phyloP scores from a whole-genome alignment of 2,113 vertebrate genomes.

The Urocitellus parryii region DNA sequence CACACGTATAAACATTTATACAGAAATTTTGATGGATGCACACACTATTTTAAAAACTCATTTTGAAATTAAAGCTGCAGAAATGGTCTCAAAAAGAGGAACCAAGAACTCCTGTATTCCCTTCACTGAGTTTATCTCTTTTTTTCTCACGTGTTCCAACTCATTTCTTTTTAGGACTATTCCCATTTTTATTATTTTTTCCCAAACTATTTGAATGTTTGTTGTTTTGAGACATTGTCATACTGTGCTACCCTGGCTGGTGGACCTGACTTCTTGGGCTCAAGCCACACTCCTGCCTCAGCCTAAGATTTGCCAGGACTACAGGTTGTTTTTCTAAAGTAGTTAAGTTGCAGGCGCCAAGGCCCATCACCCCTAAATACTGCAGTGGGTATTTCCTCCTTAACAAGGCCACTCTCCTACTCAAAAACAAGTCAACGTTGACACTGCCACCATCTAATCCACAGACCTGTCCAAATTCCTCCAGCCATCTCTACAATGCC shows the following conservation, averaged over 20 bases:
- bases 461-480: not conserved
- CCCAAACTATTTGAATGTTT: not conserved
- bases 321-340: not conserved
- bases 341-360: not conserved
- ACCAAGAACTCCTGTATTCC: not conserved
- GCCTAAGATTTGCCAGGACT: not conserved
- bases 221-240: not conserved
- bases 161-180: not conserved
- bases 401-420: not conserved
- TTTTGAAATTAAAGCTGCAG: constrained; percentile 32
- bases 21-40: not conserved
- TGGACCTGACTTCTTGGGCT: not conserved
- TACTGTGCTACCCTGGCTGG: not conserved
- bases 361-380: not conserved
- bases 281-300: not conserved
- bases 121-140: not conserved
- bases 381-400: not conserved
- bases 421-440: too few species aligned
- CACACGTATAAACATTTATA: not conserved
- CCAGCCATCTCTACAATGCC: not conserved
- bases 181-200: not conserved
- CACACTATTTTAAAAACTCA: not conserved
- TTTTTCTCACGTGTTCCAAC: not conserved
- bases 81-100: not conserved
- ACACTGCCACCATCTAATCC: too few species aligned